Evolutionary conservation across 1,140 invertebrate genomes (phyloP), one percentile per base, ranked within the genome.

Genomic region (Cyphomyrmex costatus): DNA sequence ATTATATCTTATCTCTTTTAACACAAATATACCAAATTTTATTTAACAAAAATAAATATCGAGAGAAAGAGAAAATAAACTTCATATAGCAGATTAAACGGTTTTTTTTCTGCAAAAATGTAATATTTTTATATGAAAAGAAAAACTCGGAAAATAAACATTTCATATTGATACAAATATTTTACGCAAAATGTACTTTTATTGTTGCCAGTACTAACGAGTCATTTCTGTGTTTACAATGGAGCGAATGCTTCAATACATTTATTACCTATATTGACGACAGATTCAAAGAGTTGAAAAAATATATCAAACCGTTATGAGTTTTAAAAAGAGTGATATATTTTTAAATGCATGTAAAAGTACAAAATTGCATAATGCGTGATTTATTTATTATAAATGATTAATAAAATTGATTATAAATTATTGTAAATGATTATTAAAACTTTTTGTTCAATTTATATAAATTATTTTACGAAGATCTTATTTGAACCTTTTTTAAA

Each of bases 161-260:
- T 85, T 86, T n/a, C n/a, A n/a, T n/a, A 80, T 86, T 66, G 33
- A 86, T 60, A 46, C 53, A 27, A 46, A 24, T 42, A 51, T 58
- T 16, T 3, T 16, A 51, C 51, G 42, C 21, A 19, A 46, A 56
- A 30, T 70, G 53, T 65, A 27, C 36, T 21, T 24, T 30, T 27
- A 61, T 82, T 74, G n/a, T 36, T 51, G 42, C 30, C 42, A n/a
- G 68, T 58, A 16, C 51, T 49, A 46, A 56, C 3, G 8, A 74
- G 21, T 27, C 7, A 19, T 86, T 27, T 78, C 82, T 70, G 60
- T 85, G 36, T 87, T 71, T 78, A 63, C 42, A 42, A 42, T 2
- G 0, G 42, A 88, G 21, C n/a, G 30, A 49, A 53, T 53, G 49
- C 53, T 61, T 80, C 68, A 66, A 51, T 19, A 12, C 36, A 24